Conservation (phyloP, 2,888 invertebrate species). For the Atrina japonica region DNA sequence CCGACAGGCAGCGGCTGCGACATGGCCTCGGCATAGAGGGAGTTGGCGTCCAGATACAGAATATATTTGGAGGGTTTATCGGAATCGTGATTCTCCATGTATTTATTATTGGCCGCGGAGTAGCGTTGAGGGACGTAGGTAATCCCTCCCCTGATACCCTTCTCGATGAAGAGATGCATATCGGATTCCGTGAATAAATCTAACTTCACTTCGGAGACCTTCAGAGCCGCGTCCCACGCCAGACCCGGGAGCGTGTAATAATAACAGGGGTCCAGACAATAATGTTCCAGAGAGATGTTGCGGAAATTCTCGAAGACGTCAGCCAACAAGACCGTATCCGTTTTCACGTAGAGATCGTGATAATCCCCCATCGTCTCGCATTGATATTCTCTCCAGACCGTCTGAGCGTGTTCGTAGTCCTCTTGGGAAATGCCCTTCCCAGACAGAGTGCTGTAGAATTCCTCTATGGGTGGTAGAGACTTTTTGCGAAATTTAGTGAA, state of each 20-base stretch:
- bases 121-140: too few species aligned
- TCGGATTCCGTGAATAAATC: conserved; percentile 66
- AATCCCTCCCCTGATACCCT: too few species aligned
- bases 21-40: conserved; percentile 52
- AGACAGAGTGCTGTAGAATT: conserved; percentile 52
- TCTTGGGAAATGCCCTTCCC: conserved; percentile 30
- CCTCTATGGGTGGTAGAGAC: conserved; percentile 21
- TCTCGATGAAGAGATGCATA: conserved; percentile 57
- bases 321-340: conserved; percentile 62
- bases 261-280: conserved; percentile 63
- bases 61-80: too few species aligned
- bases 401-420: conserved; percentile 56
- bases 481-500: conserved; percentile 27
- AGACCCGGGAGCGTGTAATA: conserved; percentile 71
- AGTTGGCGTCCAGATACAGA: conserved; percentile 41
- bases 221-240: conserved; percentile 71
- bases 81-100: not conserved
- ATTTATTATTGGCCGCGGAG: conserved; percentile 42
- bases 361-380: conserved; percentile 23
- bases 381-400: conserved; percentile 44
- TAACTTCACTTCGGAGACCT: conserved; percentile 60
- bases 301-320: conserved; percentile 76
- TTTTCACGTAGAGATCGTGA: conserved; percentile 33
- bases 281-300: conserved; percentile 55
- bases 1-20: conserved; percentile 60